Conservation (phyloP, 2,113 vertebrate species). For the Clupea harengus region DNA sequence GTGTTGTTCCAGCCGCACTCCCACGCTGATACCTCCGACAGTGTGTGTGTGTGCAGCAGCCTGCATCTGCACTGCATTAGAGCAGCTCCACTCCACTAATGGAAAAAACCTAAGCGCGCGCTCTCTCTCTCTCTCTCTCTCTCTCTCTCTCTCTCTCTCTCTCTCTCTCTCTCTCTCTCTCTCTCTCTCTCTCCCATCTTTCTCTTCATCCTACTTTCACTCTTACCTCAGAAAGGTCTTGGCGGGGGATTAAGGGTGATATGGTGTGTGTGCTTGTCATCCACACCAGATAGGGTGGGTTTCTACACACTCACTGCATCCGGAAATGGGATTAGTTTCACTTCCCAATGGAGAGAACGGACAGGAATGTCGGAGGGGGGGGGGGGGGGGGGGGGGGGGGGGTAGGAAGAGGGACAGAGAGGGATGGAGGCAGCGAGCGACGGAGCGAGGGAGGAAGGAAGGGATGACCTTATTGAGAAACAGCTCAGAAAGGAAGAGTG, state of each 20-base stretch:
- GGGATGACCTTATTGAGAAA: not conserved
- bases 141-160: not conserved
- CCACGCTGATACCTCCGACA: conserved; percentile 2
- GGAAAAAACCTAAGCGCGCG: too few species aligned
- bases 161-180: not conserved
- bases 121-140: not conserved
- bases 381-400: not conserved
- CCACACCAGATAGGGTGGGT: conserved; percentile 15
- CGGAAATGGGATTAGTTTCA: conserved; percentile 28
- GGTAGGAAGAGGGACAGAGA: not conserved
- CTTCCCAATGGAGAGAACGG: not conserved
- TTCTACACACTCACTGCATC: not conserved
- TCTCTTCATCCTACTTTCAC: not conserved
- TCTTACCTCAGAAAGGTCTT: conserved; percentile 8
- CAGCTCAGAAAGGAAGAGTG: not conserved
- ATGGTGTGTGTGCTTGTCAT: not conserved
- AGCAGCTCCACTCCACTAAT: not conserved
- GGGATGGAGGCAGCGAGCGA: not conserved
- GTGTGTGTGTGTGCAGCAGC: conserved; percentile 9
- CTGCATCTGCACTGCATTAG: conserved; percentile 47
- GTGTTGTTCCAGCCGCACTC: not conserved
- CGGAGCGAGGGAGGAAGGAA: not conserved
- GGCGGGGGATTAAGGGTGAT: conserved; percentile 5
- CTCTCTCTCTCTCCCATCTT: not conserved
- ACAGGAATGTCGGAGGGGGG: not conserved